Percentiles rank a stretch among this genome's conserved stretches.
Conservation (phyloP, 2,113 vertebrate species). For the Oreochromis niloticus region DNA sequence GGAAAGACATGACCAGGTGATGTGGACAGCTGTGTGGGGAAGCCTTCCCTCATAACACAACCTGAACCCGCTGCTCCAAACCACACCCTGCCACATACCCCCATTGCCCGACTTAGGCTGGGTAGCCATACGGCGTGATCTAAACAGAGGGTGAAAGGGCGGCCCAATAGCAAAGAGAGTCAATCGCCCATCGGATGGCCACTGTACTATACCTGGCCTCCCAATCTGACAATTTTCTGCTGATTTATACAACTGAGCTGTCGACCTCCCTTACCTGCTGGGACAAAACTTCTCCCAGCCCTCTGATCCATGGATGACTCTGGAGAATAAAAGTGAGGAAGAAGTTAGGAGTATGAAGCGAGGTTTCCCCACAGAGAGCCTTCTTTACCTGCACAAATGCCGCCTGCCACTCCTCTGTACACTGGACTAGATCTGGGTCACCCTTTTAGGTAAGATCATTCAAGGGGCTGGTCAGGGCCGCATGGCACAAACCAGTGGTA, state of each 20-base stretch:
- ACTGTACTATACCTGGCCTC: rapidly evolving
- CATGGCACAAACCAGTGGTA: rapidly evolving
- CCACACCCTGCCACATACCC: rapidly evolving
- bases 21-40: neutral
- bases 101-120: neutral
- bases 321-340: neutral
- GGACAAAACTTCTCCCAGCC: neutral
- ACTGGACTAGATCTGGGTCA: neutral
- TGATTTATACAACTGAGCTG: neutral
- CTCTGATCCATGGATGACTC: neutral
- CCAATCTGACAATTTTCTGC: rapidly evolving
- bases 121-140: neutral
- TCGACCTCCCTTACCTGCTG: neutral
- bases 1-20: neutral
- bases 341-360: rapidly evolving
- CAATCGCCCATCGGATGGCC: neutral
- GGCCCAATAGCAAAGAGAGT: neutral
- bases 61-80: neutral
- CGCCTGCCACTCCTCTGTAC: rapidly evolving
- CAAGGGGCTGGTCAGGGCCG: neutral
- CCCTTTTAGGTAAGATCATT: neutral
- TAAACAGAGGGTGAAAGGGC: neutral
- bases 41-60: neutral
- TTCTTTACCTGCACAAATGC: neutral
- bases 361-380: neutral